Base-by-base conservation (phyloP, 2,113 vertebrate species). In the Gila orcuttii region DNA sequence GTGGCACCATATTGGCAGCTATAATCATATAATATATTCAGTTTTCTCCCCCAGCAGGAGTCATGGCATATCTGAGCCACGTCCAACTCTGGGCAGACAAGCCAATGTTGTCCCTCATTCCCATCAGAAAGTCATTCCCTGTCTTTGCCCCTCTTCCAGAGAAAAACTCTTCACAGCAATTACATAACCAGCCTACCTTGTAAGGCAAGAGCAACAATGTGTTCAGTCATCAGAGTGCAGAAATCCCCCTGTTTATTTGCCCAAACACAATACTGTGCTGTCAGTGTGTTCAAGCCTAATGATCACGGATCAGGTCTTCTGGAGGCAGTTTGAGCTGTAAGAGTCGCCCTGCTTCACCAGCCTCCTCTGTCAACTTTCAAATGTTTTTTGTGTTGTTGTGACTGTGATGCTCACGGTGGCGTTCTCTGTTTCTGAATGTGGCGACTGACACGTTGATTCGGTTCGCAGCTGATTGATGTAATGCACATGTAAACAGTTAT, bases 111-210 rank as follows among this genome's bases (percentile, higher is more conserved):
- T 89, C 84, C 77, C 82, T 82, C 28, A 74, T 89, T 93, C 88
- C 86, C 88, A 90, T 73, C 78, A 90, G 78, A 91, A 84, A 94
- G 91, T 91, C 87, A 91, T 88, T 78, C 73, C 78, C 87, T 42
- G 42, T 42, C 8, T 91, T 91, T 92, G 86, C 90, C 88, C 92
- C 91, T 92, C 90, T 92, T 85, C 82, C 60, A 86, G 90, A 90
- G 92, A 93, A 90, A 13, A 91, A 39, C 90, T 83, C 85, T 85
- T 83, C 90, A 86, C 52, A n/a, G 47, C 2, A 17, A 87, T 93
- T 94, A 89, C 82, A 50, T 93, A 94, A 94, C 88, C 42, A 87
- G 69, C 92, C 3, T 93, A 92, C 89, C 92, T 93, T 93, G 88
- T 88, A 91, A 94, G 92, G 85, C 66, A 66, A 21, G 69, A 45